Conservation (phyloP, 2,888 invertebrate genomes). For the Eristalinus sepulchralis region DNA sequence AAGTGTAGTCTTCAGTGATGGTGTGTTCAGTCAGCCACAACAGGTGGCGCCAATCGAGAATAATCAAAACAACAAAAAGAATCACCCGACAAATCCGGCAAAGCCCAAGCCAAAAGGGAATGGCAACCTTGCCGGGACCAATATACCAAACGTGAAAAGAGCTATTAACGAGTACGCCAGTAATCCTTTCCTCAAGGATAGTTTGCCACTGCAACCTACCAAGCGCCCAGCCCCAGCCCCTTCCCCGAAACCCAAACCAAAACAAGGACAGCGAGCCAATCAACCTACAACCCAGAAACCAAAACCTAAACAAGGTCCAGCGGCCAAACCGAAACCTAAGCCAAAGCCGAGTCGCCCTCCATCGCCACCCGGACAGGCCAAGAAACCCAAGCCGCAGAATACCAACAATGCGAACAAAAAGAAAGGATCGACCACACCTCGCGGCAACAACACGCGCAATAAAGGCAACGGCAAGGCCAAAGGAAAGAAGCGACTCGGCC, state of each 20-base stretch:
- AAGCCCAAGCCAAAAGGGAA: neutral
- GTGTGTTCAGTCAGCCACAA: neutral
- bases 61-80: neutral
- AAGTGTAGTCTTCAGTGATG: constrained; percentile 7
- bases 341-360: neutral
- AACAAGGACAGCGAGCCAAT: no score
- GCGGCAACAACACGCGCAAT: neutral
- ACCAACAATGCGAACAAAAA: constrained; percentile 17
- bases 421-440: neutral
- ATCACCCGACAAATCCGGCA: neutral
- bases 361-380: neutral
- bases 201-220: neutral
- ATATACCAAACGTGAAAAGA: neutral
- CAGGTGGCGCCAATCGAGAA: neutral
- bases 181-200: neutral
- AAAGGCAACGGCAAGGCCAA: neutral
- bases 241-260: neutral
- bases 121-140: neutral
- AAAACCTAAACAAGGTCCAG: neutral
- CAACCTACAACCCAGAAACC: neutral
- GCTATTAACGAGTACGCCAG: neutral
- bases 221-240: neutral
- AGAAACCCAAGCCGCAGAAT: neutral
- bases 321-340: neutral
- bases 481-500: constrained; percentile 44